Evolutionary conservation across 2,797 vertebrate species (phyloP).

Genomic region (Mastacembelus armatus): DNA sequence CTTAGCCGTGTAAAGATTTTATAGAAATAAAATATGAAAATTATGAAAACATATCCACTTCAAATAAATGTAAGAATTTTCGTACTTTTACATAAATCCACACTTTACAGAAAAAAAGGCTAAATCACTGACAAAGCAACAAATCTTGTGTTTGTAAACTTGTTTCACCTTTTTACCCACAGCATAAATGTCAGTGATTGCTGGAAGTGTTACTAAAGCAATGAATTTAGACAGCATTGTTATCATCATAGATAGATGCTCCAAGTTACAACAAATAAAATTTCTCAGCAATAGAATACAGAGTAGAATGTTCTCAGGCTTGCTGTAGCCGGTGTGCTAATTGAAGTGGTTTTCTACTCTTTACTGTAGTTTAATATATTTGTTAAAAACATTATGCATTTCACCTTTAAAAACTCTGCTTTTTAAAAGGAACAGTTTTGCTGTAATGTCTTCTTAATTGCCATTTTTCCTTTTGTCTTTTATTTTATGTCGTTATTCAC

Average conservation of each 20-base stretch:
- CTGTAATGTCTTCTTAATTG: conserved; percentile 40
- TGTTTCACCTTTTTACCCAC: conserved; percentile 31
- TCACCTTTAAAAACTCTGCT: conserved; percentile 49
- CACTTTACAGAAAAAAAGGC: background rate
- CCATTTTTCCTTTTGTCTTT: conserved; percentile 34
- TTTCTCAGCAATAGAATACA: conserved; percentile 10
- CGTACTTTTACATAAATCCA: background rate
- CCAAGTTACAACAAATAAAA: conserved; percentile 22
- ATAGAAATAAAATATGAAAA: no score
- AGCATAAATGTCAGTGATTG: conserved; percentile 37
- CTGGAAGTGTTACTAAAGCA: conserved; percentile 32
- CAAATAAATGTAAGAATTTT: background rate
- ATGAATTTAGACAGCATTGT: conserved; percentile 19
- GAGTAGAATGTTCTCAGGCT: background rate
- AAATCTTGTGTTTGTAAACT: no score
- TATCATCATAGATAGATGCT: conserved; percentile 24
- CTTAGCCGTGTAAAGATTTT: background rate
- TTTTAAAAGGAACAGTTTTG: conserved; percentile 46
- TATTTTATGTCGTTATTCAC: conserved; percentile 55
- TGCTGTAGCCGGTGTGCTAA: background rate
- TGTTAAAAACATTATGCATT: conserved; percentile 37
- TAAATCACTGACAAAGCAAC: no score
- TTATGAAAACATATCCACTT: background rate
- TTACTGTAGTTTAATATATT: conserved; percentile 21
- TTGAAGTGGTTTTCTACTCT: conserved; percentile 14